Percentiles rank a stretch among this genome's conserved stretches.
Evolutionary conservation across 2,888 invertebrate species (phyloP).

Genomic region (Drosophila tanythrix): DNA sequence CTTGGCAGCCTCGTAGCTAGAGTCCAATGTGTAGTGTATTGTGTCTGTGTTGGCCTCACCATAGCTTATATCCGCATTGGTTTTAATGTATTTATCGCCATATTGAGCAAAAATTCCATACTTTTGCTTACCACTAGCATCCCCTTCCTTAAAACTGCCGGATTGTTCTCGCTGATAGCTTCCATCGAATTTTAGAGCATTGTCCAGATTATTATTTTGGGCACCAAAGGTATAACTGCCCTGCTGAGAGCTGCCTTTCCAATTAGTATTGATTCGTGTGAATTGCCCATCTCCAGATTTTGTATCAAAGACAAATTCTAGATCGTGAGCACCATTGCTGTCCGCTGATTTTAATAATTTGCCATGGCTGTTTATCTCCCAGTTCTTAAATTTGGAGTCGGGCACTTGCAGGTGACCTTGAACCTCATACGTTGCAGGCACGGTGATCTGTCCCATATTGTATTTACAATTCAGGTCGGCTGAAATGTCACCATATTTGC

Average conservation of each 20-base stretch:
- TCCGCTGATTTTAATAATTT: conserved; percentile 78
- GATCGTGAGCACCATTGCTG: conserved; percentile 43
- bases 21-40: conserved; percentile 84
- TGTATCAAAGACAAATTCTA: conserved; percentile 65
- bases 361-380: conserved; percentile 81
- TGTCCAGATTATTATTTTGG: conserved; percentile 59
- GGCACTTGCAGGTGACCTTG: conserved; percentile 86
- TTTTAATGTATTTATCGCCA: conserved; percentile 84
- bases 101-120: conserved; percentile 63
- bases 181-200: conserved; percentile 75
- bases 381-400: conserved; percentile 86
- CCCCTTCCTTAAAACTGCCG: conserved; percentile 55
- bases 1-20: conserved; percentile 86
- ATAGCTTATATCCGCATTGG: conserved; percentile 78
- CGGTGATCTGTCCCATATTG: conserved; percentile 82
- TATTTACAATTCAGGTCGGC: conserved; percentile 85
- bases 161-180: conserved; percentile 68
- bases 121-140: conserved; percentile 61
- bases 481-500: conserved; percentile 85
- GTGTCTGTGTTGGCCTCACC: conserved; percentile 84
- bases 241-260: conserved; percentile 67
- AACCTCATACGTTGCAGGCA: conserved; percentile 85
- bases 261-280: conserved; percentile 58
- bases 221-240: conserved; percentile 72
- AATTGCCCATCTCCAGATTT: conserved; percentile 68